A percentile compares a stretch with the other conserved stretches of the same genome.
Evolutionary conservation across 2,113 vertebrate genomes (phyloP).

Genomic region (Mobula hypostoma): DNA sequence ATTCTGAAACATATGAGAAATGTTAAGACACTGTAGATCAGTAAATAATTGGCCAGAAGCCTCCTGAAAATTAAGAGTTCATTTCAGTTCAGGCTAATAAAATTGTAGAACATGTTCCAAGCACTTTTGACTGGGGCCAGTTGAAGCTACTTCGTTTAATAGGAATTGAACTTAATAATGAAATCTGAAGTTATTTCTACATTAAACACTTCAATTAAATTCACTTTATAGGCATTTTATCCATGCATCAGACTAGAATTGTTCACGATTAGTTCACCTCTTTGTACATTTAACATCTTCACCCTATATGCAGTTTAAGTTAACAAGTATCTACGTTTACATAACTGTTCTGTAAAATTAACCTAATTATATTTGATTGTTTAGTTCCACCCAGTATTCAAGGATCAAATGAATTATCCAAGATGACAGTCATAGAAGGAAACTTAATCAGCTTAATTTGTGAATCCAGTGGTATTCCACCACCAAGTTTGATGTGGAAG

Average conservation of each 20-base stretch:
- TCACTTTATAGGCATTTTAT: not conserved
- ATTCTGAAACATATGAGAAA: not conserved
- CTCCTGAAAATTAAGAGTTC: not conserved
- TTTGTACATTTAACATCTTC: not conserved
- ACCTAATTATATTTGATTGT: slow-evolving; percentile 38
- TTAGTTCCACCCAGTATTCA: slow-evolving; percentile 78
- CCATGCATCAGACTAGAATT: no score
- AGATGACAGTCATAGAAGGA: slow-evolving; percentile 76
- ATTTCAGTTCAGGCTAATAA: not conserved
- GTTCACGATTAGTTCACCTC: not conserved
- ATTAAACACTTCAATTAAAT: slow-evolving; percentile 1
- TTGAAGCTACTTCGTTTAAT: not conserved
- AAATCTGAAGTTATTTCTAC: not conserved
- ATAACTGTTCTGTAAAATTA: not conserved
- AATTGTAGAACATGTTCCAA: not conserved
- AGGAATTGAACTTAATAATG: not conserved
- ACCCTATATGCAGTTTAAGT: not conserved
- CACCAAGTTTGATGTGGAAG: slow-evolving; percentile 79
- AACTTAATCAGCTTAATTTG: slow-evolving; percentile 74
- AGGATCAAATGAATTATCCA: slow-evolving; percentile 64
- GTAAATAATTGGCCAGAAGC: not conserved
- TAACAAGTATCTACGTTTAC: not conserved
- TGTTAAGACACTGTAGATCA: not conserved
- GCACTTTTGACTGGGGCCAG: not conserved
- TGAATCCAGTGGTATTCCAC: slow-evolving; percentile 89